Evolutionary conservation across 2,113 vertebrate genomes (phyloP), one percentile per base, ranked within the genome.

Genomic region (Paramormyrops kingsleyae): DNA sequence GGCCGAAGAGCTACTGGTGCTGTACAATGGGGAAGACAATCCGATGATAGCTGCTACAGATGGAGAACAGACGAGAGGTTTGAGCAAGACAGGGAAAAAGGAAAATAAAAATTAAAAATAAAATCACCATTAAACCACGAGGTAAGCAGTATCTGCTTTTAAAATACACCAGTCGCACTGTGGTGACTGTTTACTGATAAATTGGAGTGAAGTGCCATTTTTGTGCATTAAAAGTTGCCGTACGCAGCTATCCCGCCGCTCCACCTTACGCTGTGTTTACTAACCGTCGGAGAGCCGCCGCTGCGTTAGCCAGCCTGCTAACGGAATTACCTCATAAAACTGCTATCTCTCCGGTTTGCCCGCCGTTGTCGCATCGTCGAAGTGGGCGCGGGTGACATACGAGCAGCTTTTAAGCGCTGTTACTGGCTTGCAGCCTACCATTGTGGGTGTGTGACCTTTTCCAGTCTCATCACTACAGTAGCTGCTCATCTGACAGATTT

Each of bases 11-110:
- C n/a, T 96, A 90, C 91, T 96, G 92, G 95, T 96, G 92, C 94
- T 95, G 96, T 96, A 96, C 95, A 96, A 95, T 95, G 95, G 95
- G 93, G 96, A 96, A 95, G 95, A 94, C 94, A 95, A 95, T 96
- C 59, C 96, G 95, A 94, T 95, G 95, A 95, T 95, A 93, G 95
- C 95, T 94, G 96, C 95, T 94, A 95, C 96, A 93, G 96, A 96
- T 93, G 96, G 97, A 92, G 93, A 96, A 94, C 93, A 95, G 94
- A 52, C 74, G 89, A 94, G 94, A 93, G 90, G 94, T 93, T 95
- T 95, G 44, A 94, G 93, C 94, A 95, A 94, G 91, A 95, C 92
- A 92, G 83, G 17, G 83, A 12, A 27, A 70, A 70, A 12, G 9
- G 24, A n/a, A 42, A 42, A 31, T 31, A 21, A 83, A 19, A 46